phyloP scores from a whole-genome alignment of 2,888 invertebrate genomes.

The Epiperipatus broadwayi region DNA sequence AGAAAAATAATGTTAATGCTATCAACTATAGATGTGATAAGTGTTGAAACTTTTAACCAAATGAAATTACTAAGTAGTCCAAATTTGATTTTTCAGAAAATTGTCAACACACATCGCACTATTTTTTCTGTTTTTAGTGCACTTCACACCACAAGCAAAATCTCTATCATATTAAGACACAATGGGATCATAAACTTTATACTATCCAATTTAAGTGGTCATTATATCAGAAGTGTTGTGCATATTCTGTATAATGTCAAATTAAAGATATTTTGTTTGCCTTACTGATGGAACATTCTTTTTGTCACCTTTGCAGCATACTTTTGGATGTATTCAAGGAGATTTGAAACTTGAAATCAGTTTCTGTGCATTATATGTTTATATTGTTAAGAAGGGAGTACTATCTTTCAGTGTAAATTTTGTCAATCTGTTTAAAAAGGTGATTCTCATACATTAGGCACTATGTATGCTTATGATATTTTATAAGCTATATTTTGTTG shows the following conservation, averaged over 20 bases:
- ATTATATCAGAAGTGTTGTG: constrained; percentile 38
- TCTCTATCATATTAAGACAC: constrained; percentile 96
- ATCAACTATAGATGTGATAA: too few species aligned
- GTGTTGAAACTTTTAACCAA: too few species aligned
- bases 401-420: constrained; percentile 53
- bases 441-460: constrained; percentile 74
- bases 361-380: constrained; percentile 86
- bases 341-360: constrained; percentile 69
- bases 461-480: constrained; percentile 95
- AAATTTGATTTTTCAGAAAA: too few species aligned
- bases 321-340: constrained; percentile 67
- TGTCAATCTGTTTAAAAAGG: constrained; percentile 80
- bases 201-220: constrained; percentile 53
- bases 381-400: constrained; percentile 67
- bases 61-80: too few species aligned
- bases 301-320: constrained; percentile 78
- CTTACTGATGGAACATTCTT: constrained; percentile 95
- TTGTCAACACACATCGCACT: constrained; percentile 63
- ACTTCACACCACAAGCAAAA: constrained; percentile 82
- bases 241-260: constrained; percentile 73
- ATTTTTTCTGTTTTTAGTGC: constrained; percentile 87
- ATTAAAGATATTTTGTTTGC: constrained; percentile 81
- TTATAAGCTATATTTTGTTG: constrained; percentile 95
- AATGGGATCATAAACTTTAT: constrained; percentile 93
- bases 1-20: too few species aligned